Conservation (phyloP, 2,113 vertebrate genomes). For the Syrmaticus mikado region DNA sequence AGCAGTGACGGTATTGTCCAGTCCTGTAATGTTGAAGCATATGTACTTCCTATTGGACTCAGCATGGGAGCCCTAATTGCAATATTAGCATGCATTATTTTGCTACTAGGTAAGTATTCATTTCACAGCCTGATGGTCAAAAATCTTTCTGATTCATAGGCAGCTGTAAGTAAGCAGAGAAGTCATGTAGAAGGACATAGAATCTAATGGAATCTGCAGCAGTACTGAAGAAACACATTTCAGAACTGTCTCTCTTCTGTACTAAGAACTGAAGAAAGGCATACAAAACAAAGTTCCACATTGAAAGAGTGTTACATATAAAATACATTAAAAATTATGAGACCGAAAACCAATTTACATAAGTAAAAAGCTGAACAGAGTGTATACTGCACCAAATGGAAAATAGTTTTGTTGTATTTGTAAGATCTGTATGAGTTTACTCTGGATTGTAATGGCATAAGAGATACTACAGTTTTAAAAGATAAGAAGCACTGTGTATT, state of each 20-base stretch:
- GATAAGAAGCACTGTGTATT: not conserved
- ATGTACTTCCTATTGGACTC: conserved; percentile 95
- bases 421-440: not conserved
- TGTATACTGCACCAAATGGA: not conserved
- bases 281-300: not conserved
- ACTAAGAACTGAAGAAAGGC: not conserved
- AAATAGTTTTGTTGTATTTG: not conserved
- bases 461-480: not conserved
- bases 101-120: conserved; percentile 89
- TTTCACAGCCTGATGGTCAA: not conserved
- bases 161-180: not conserved
- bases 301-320: not conserved
- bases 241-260: not conserved
- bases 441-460: not conserved
- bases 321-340: not conserved
- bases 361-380: not conserved
- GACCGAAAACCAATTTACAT: not conserved
- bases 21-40: conserved; percentile 96
- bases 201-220: accelerated
- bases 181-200: accelerated
- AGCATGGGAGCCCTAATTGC: conserved; percentile 99
- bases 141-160: not conserved
- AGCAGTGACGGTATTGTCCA: conserved; percentile 92
- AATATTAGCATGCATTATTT: conserved; percentile 95
- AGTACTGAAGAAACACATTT: too few relatives aligned